These are phyloP conservation scores for Camptogramma bilineatum DNA, from an alignment of 2,888 invertebrate species.

Conservation along the genomic window DNA sequence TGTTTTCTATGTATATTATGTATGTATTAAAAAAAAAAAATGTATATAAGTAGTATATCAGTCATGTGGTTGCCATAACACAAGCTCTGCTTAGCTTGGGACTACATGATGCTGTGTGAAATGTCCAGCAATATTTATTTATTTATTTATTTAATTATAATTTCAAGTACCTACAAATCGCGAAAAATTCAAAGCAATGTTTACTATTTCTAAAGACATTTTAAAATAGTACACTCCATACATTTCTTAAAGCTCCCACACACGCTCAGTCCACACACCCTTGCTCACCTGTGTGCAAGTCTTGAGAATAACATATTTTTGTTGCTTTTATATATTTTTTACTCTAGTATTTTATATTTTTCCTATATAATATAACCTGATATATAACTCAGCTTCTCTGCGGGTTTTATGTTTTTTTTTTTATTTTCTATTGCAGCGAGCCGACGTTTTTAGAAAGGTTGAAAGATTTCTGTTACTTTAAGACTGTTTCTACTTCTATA, in stretches of 20 bases:
- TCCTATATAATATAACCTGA: slow-evolving; percentile 64
- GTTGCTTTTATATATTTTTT: slow-evolving; percentile 84
- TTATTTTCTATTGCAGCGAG: slow-evolving; percentile 27
- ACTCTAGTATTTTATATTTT: slow-evolving; percentile 82
- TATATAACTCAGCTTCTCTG: slow-evolving; percentile 51
- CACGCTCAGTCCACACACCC: slow-evolving; percentile 50
- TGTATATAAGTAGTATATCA: too few species aligned
- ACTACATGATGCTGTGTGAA: too few species aligned
- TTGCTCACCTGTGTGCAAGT: slow-evolving; percentile 74
- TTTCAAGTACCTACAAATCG: too few species aligned
- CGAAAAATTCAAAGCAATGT: too few species aligned
- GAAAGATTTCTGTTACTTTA: slow-evolving; percentile 14
- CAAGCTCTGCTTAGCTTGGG: too few species aligned
- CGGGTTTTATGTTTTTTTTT: slow-evolving; percentile 49
- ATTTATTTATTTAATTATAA: too few species aligned
- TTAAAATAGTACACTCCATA: slow-evolving; percentile 49
- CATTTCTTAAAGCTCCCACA: slow-evolving; percentile 33
- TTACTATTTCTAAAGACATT: neutral
- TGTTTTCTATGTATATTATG: too few species aligned
- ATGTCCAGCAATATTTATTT: too few species aligned
- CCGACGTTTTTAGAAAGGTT: slow-evolving; percentile 19
- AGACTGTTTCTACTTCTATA: slow-evolving; percentile 1
- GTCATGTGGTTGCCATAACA: too few species aligned
- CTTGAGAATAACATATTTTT: slow-evolving; percentile 85
- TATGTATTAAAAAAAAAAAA: too few species aligned